These are phyloP conservation scores for Pitta sordida DNA, from an alignment of 2,113 vertebrate genomes.

Conservation along the genomic window DNA sequence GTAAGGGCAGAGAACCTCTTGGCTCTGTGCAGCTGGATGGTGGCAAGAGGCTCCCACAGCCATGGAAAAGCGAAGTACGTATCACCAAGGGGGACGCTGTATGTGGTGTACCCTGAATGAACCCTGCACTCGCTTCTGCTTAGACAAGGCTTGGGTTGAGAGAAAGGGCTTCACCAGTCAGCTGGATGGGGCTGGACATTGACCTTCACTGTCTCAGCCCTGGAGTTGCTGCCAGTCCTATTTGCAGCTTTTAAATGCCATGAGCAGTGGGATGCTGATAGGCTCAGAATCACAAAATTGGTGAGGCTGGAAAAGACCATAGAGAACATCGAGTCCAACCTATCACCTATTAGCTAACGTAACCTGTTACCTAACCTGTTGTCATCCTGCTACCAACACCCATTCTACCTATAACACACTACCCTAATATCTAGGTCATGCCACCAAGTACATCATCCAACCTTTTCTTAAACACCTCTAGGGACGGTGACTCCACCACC, in stretches of 20 bases:
- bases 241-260: not conserved
- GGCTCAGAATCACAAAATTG: too few species aligned
- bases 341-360: too few species aligned
- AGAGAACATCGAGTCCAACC: too few species aligned
- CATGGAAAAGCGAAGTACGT: rapidly evolving
- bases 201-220: not conserved
- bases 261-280: not conserved
- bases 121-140: not conserved
- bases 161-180: not conserved
- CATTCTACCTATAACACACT: too few species aligned
- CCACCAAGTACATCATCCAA: too few species aligned
- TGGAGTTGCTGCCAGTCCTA: rapidly evolving
- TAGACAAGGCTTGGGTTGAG: rapidly evolving
- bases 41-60: not conserved
- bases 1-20: not conserved
- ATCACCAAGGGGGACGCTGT: rapidly evolving
- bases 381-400: too few species aligned
- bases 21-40: rapidly evolving
- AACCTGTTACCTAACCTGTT: too few species aligned
- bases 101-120: not conserved
- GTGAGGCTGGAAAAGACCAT: too few species aligned
- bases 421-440: too few species aligned
- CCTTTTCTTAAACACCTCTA: too few species aligned
- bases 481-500: too few species aligned
- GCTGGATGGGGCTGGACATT: not conserved